phyloP scores from a whole-genome alignment of 1,140 invertebrate genomes.

The Bombus cullumanus region DNA sequence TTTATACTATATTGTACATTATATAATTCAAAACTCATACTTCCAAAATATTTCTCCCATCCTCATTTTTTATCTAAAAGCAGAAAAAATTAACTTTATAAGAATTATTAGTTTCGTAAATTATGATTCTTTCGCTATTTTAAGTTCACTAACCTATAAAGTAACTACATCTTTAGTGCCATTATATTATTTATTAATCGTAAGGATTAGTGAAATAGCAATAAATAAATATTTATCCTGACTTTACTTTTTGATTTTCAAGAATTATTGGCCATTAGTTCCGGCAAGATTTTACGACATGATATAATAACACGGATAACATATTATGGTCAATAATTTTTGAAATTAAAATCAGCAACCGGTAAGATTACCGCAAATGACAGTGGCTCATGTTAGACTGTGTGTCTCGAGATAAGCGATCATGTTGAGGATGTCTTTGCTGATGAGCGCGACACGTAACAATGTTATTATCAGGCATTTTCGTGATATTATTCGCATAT shows the following conservation, averaged over 20 bases:
- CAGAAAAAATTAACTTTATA: not conserved
- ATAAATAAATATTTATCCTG: not conserved
- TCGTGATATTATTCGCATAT: not conserved
- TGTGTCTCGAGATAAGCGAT: slow-evolving; percentile 44
- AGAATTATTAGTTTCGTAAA: not conserved
- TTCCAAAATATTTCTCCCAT: not conserved
- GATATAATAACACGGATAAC: not conserved
- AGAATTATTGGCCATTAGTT: not conserved
- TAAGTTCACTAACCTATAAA: not conserved
- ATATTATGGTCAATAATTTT: not conserved
- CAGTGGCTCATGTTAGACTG: slow-evolving; percentile 13
- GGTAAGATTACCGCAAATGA: not conserved
- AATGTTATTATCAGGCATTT: slow-evolving; percentile 10
- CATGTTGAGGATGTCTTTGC: not conserved
- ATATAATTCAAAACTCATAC: not conserved
- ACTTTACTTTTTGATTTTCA: not conserved
- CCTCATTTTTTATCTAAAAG: not conserved
- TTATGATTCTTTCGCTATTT: not conserved
- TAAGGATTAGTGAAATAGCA: not conserved
- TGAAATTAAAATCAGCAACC: not conserved
- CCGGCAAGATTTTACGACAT: not conserved
- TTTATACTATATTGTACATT: not conserved
- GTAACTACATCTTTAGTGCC: not conserved
- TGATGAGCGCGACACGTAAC: not conserved
- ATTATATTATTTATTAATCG: not conserved